Evolutionary conservation across 2,797 vertebrate genomes (phyloP).

Genomic region (Microctenopoma stevenorrisi): DNA sequence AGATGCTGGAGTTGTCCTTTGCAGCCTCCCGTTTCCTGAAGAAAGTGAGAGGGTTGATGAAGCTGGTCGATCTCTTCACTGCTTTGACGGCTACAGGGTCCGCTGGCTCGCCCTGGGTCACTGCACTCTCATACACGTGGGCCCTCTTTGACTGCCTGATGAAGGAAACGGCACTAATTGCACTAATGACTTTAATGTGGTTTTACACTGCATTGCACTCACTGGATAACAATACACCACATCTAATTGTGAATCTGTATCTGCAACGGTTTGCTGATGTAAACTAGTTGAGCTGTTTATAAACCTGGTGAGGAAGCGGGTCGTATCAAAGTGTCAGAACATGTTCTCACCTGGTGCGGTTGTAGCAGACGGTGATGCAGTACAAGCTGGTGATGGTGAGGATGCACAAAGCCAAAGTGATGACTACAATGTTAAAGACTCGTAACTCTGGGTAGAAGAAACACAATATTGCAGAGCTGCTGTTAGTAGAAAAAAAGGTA

Average conservation of each 20-base stretch:
- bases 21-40: constrained; percentile 64
- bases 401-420: constrained; percentile 68
- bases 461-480: neutral
- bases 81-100: constrained; percentile 65
- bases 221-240: neutral
- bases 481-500: neutral
- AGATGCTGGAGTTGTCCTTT: constrained; percentile 77
- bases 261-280: too few relatives aligned
- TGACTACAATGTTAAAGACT: constrained; percentile 77
- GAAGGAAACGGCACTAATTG: constrained; percentile 27
- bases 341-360: constrained; percentile 73
- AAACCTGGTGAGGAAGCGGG: neutral
- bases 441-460: constrained; percentile 69
- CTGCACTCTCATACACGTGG: constrained; percentile 75
- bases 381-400: constrained; percentile 70
- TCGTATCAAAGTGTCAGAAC: neutral
- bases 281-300: neutral
- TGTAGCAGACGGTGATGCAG: constrained; percentile 75
- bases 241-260: too few relatives aligned
- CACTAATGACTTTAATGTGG: neutral
- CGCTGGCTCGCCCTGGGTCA: constrained; percentile 42
- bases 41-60: constrained; percentile 73
- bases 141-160: constrained; percentile 74
- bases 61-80: constrained; percentile 75
- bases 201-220: neutral